These are phyloP conservation scores for Zaprionus gabonicus DNA, from an alignment of 1,140 invertebrate genomes.

Conservation along the genomic window DNA sequence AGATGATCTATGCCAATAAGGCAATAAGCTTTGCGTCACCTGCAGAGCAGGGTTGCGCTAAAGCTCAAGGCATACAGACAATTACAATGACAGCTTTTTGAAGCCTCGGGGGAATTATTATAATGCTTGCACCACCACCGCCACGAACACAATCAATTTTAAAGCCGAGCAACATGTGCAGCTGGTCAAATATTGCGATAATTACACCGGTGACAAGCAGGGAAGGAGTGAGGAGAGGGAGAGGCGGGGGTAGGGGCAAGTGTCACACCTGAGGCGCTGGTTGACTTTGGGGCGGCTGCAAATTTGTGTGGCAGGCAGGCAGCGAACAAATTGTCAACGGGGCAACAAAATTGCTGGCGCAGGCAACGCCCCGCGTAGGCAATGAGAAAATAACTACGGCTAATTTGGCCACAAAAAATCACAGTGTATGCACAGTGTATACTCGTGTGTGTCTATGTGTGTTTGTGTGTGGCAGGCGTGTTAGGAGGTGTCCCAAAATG, in stretches of 20 bases:
- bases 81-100: slow-evolving; percentile 7
- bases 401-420: slow-evolving; percentile 69
- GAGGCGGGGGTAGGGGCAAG: background rate
- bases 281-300: slow-evolving; percentile 40
- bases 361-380: slow-evolving; percentile 54
- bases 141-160: slow-evolving; percentile 44
- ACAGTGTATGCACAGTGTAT: slow-evolving; percentile 12
- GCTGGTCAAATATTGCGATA: slow-evolving; percentile 58
- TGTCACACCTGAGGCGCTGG: slow-evolving; percentile 28
- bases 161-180: slow-evolving; percentile 28
- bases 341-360: slow-evolving; percentile 27
- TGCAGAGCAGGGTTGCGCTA: background rate
- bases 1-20: slow-evolving; percentile 2
- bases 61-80: background rate
- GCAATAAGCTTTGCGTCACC: slow-evolving; percentile 3
- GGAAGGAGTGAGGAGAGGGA: too few relatives aligned
- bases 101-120: slow-evolving; percentile 40
- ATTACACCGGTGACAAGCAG: slow-evolving; percentile 11
- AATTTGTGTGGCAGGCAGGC: slow-evolving; percentile 36
- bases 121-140: slow-evolving; percentile 43
- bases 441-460: slow-evolving; percentile 27
- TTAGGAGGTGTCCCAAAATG: slow-evolving; percentile 66
- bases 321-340: slow-evolving; percentile 66
- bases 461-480: slow-evolving; percentile 55
- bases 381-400: slow-evolving; percentile 57